A percentile compares a stretch with the other conserved stretches of the same genome.
Evolutionary conservation across 2,888 invertebrate genomes (phyloP).

Genomic region (Dicyrtomina minuta): DNA sequence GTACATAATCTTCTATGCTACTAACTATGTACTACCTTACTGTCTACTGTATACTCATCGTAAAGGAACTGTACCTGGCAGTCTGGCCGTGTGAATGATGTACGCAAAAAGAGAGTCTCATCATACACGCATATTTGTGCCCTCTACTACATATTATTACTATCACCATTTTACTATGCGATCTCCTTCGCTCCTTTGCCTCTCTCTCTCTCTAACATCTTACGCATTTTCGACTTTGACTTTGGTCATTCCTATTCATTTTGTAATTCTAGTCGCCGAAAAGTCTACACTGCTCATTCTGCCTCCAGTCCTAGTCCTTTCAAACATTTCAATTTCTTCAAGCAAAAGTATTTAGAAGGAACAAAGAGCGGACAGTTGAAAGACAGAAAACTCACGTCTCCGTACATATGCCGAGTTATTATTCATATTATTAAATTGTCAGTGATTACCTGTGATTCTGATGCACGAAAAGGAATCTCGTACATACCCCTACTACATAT

Average conservation of each 20-base stretch:
- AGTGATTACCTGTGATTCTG: no score
- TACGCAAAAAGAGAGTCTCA: conserved; percentile 38
- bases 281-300: conserved; percentile 43
- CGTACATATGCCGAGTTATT: not conserved
- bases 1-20: not conserved
- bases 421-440: no score
- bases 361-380: no score
- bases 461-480: no score
- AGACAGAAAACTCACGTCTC: no score
- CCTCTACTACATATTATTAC: no score
- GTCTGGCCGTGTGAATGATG: not conserved
- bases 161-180: no score
- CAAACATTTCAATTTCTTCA: conserved; percentile 3
- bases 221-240: not conserved
- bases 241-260: not conserved
- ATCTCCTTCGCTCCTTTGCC: no score
- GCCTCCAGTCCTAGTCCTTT: conserved; percentile 7
- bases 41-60: no score
- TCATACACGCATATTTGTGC: conserved; percentile 36
- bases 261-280: conserved; percentile 43
- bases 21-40: no score
- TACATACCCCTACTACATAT: no score
- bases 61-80: conserved; percentile 3
- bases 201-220: conserved; percentile 38
- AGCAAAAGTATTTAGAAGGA: no score